Conservation (phyloP, 2,888 invertebrate species). For the Marronus borbonicus region DNA sequence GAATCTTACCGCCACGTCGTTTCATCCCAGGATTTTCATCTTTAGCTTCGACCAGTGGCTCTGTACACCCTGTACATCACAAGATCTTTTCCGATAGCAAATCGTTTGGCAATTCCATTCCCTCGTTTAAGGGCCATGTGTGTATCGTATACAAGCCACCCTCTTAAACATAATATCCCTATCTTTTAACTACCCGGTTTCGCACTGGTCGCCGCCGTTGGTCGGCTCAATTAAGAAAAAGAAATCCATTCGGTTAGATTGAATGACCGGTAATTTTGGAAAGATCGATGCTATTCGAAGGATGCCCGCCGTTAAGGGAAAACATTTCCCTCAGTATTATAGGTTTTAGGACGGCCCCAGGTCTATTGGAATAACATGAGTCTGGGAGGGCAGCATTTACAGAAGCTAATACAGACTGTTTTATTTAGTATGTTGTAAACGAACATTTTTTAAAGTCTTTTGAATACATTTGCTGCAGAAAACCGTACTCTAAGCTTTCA, state of each 20-base stretch:
- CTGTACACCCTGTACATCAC: slow-evolving; percentile 6
- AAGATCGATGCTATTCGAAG: slow-evolving; percentile 38
- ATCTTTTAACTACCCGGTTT: slow-evolving; percentile 38
- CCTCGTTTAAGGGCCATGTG: slow-evolving; percentile 8
- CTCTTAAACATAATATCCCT: slow-evolving; percentile 34
- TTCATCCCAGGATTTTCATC: too few relatives aligned
- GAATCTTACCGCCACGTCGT: too few relatives aligned
- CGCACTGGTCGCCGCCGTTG: slow-evolving; percentile 18
- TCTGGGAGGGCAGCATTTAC: neutral
- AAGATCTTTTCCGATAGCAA: neutral
- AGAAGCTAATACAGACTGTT: too few relatives aligned
- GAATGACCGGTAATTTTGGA: slow-evolving; percentile 37
- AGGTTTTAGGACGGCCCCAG: neutral
- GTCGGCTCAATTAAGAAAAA: slow-evolving; percentile 37
- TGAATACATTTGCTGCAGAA: too few relatives aligned
- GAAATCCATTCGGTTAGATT: slow-evolving; percentile 43
- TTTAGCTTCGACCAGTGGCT: neutral
- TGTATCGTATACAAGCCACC: slow-evolving; percentile 22
- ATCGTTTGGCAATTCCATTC: slow-evolving; percentile 18
- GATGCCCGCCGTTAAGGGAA: slow-evolving; percentile 22
- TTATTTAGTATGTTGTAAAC: too few relatives aligned
- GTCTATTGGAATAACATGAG: neutral
- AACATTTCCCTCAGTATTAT: slow-evolving; percentile 14
- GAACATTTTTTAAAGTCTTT: too few relatives aligned
- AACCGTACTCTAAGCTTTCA: too few relatives aligned